A percentile compares a stretch with the other conserved stretches of the same genome.
These are phyloP conservation scores for Neodon shergylaensis DNA, from an alignment of 2,113 vertebrate species.

Conservation along the genomic window DNA sequence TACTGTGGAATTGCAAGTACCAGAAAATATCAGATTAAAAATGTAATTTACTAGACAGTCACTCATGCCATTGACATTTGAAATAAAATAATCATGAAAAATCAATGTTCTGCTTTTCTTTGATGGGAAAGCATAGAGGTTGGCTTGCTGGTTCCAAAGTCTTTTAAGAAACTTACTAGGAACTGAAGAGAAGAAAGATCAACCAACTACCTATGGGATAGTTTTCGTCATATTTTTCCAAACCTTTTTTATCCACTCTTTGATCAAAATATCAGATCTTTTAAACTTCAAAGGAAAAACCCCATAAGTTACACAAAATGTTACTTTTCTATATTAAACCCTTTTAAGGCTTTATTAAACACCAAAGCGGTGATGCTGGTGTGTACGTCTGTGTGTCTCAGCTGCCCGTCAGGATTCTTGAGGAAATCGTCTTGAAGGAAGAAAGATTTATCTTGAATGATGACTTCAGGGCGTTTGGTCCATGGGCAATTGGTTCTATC, in stretches of 20 bases:
- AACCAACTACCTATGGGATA: conserved; percentile 39
- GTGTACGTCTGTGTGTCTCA: not conserved
- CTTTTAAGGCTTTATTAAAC: not conserved
- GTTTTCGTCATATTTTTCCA: conserved; percentile 36
- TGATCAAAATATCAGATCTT: conserved; percentile 21
- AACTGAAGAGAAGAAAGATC: conserved; percentile 51
- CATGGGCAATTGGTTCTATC: not conserved
- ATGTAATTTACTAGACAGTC: not conserved
- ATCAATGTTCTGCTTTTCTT: conserved; percentile 62
- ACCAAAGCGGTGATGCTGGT: not conserved
- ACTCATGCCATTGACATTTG: conserved; percentile 54
- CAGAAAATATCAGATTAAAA: conserved; percentile 56
- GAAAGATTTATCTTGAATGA: not conserved
- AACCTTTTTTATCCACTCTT: conserved; percentile 36
- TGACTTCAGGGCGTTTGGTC: too few relatives aligned
- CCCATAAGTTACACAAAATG: not conserved
- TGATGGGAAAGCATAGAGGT: conserved; percentile 53
- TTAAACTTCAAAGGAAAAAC: conserved; percentile 10
- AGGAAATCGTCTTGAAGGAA: not conserved
- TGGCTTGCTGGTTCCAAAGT: conserved; percentile 38
- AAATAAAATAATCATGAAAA: conserved; percentile 68
- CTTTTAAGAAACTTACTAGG: conserved; percentile 33
- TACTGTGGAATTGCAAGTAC: conserved; percentile 51
- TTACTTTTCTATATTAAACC: not conserved
- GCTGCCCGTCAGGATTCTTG: not conserved